Base-by-base conservation (phyloP, 2,113 vertebrate genomes). In the Rhynchomys soricoides region DNA sequence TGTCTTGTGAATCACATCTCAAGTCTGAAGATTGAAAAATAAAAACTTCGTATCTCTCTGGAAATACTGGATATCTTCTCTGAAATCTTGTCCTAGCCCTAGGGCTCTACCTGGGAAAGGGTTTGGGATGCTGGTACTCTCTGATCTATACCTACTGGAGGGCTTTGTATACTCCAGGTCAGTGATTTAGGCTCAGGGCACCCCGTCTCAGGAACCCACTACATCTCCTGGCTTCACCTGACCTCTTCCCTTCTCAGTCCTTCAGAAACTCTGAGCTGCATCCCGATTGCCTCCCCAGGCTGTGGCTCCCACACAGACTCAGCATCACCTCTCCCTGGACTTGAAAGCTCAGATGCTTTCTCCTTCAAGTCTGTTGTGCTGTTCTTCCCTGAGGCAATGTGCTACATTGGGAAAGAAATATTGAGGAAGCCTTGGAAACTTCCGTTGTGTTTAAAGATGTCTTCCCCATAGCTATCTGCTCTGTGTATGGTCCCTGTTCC, bases 341-440 rank as follows among this genome's bases (percentile, higher is more conserved):
- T 97, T 83, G 45, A 50, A 90, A 87, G 59, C 19, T 43, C 52
- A 19, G 7, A 50, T 85, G 13, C 70, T 48, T 59, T 93, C 43
- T 82, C 34, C 12, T 82, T 26, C 62, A 40, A n/a, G 57, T 91
- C 57, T 93, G 62, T 34, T 19, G 15, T 34, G 52, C n/a, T 29
- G 7, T 86, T 37, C 43, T 92, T 66, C 68, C 50, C 22, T 0
- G 22, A 59, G 79, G 45, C 12, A 4, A 21, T 21, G 5, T 37
- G 52, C 81, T 45, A 3, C 57, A 45, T 19, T 5, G 26, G 81
- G 40, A 40, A 64, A 66, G 37, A 96, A 75, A 86, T 59, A 4
- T 0, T 2, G 45, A 71, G 22, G 31, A 13, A 37, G 12, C 5
- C 45, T 50, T 78, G 86, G 68, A 85, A 94, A 31, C 43, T 34